Conservation (phyloP, 2,888 invertebrate genomes). For the Diarsia mendica region DNA sequence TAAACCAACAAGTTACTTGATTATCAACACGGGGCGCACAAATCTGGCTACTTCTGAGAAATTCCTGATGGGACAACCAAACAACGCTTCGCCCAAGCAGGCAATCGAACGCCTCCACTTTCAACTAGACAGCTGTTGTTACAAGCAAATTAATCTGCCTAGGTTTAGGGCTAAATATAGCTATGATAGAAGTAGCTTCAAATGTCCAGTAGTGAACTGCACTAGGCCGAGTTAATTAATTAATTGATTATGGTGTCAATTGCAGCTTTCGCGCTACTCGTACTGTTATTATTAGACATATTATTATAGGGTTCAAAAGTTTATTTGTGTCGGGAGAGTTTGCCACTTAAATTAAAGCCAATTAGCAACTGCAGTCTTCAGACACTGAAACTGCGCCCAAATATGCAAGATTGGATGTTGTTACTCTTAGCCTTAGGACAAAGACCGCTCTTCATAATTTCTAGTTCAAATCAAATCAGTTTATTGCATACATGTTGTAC, state of each 20-base stretch:
- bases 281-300: constrained; percentile 1
- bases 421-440: neutral
- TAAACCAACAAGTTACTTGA: too few relatives aligned
- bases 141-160: too few relatives aligned
- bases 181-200: constrained; percentile 16
- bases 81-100: too few relatives aligned
- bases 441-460: too few relatives aligned
- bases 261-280: constrained; percentile 28
- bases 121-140: too few relatives aligned
- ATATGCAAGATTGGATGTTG: neutral
- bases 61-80: too few relatives aligned
- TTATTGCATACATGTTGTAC: too few relatives aligned
- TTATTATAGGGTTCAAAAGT: neutral
- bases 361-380: neutral
- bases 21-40: too few relatives aligned
- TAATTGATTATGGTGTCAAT: constrained; percentile 34
- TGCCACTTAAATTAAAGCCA: neutral
- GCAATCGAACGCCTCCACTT: too few relatives aligned
- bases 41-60: too few relatives aligned
- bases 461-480: too few relatives aligned
- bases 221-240: constrained; percentile 29
- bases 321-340: neutral
- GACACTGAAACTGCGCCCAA: neutral
- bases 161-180: constrained; percentile 9
- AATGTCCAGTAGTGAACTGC: constrained; percentile 22